Evolutionary conservation across 2,797 vertebrate genomes (phyloP), one percentile per base, ranked within the genome.

Genomic region (Acomys russatus): DNA sequence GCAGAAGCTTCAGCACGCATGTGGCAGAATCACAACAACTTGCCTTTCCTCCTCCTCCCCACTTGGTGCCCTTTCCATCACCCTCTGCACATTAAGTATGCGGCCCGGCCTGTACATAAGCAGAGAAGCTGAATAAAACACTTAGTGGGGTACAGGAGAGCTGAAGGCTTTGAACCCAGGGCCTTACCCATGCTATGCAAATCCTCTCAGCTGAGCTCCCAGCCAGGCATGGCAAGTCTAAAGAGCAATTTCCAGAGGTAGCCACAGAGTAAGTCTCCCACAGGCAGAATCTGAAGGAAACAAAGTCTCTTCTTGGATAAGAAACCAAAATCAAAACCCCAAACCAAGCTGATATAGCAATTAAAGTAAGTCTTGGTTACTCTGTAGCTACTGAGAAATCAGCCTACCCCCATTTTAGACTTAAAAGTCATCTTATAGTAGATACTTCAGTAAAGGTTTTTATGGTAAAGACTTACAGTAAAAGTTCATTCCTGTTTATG

Each of bases 31-130:
- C 64, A 17, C 22, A 61, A 35, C n/a, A 18, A 64, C 74, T 14
- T 74, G 63, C 74, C 44, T 44, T 90, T 94, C 80, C 28, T 30
- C 71, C 6, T 68, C 89, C 77, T 22, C 33, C 85, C 30, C 22
- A n/a, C 22, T 78, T 88, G 25, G 64, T 83, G 23, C 49, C 94
- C 22, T 90, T 17, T 61, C 54, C 68, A 35, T 18, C 63, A 61
- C 44, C 18, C 11, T 30, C 63, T n/a, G 61, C 91, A 86, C 51
- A 35, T 28, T 78, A 74, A 51, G 25, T 22, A 84, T 61, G 25
- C 71, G 68, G 38, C 94, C 77, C 87, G 68, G 38, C 94, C 77
- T 83, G 64, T 87, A 87, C 35, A 84, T 22, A 80, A 94, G 44
- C 59, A 90, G 35, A 28, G 66, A 92, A 86, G 88, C 63, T 23